Evolutionary conservation across 2,113 vertebrate genomes (phyloP).

Genomic region (Planiliza haematocheilus): DNA sequence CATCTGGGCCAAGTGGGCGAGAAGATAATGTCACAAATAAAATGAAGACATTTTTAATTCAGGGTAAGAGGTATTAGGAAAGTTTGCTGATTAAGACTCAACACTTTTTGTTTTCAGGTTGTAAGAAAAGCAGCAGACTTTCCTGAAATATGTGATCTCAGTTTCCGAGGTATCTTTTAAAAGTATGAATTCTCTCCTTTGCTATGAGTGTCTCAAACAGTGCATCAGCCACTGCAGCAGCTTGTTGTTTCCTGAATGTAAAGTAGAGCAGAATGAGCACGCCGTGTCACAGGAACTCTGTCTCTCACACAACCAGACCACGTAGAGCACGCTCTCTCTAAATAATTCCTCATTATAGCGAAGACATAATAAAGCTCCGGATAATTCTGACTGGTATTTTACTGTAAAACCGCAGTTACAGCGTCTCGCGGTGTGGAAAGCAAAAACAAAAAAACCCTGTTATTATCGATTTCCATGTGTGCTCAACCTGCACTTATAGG

Average conservation of each 20-base stretch:
- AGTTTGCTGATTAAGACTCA: no score
- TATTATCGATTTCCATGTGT: slow-evolving; percentile 27
- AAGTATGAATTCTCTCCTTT: slow-evolving; percentile 1
- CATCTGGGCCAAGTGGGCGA: no score
- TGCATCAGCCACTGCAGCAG: slow-evolving; percentile 50
- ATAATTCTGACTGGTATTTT: background rate
- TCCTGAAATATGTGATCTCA: background rate
- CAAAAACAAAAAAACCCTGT: no score
- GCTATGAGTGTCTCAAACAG: background rate
- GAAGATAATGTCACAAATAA: no score
- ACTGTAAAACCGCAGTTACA: slow-evolving; percentile 6
- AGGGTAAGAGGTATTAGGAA: no score
- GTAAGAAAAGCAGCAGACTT: no score
- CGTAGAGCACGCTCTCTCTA: background rate
- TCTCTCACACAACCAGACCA: slow-evolving; percentile 31
- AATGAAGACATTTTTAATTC: no score
- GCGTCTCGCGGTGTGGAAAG: background rate
- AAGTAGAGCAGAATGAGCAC: slow-evolving; percentile 26
- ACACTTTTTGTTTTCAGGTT: no score
- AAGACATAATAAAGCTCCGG: slow-evolving; percentile 6
- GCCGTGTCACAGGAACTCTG: slow-evolving; percentile 14
- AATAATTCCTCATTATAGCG: slow-evolving; percentile 39
- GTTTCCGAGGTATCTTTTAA: background rate
- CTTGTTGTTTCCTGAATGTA: slow-evolving; percentile 53
- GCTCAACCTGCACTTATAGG: slow-evolving; percentile 10